Evolutionary conservation across 2,888 invertebrate genomes (phyloP).

Genomic region (Meandrusa payeni): DNA sequence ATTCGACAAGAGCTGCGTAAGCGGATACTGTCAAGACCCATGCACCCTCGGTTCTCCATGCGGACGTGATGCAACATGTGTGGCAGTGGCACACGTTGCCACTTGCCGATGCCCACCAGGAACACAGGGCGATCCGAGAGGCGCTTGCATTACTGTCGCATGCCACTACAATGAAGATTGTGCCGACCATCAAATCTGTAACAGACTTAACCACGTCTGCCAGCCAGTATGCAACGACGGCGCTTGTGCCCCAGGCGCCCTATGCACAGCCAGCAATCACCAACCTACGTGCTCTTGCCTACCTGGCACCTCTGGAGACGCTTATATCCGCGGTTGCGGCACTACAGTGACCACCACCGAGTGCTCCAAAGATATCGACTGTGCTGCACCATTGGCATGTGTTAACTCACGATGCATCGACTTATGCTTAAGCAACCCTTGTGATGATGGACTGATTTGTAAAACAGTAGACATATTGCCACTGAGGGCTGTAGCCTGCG

Average conservation of each 20-base stretch:
- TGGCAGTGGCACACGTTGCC: slow-evolving; percentile 87
- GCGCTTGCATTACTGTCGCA: slow-evolving; percentile 90
- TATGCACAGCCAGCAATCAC: slow-evolving; percentile 88
- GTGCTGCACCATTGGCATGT: slow-evolving; percentile 87
- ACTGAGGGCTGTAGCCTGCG: slow-evolving; percentile 91
- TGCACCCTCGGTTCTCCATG: slow-evolving; percentile 86
- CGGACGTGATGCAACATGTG: slow-evolving; percentile 89
- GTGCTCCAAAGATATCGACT: slow-evolving; percentile 89
- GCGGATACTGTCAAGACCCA: slow-evolving; percentile 90
- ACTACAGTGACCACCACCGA: slow-evolving; percentile 71
- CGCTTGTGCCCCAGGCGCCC: slow-evolving; percentile 88
- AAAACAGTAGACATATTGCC: slow-evolving; percentile 89
- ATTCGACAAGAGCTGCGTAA: slow-evolving; percentile 89
- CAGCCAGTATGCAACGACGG: slow-evolving; percentile 91
- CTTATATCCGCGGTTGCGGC: slow-evolving; percentile 81
- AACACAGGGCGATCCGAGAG: slow-evolving; percentile 90
- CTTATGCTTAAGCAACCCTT: slow-evolving; percentile 88
- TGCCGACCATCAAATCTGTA: slow-evolving; percentile 91
- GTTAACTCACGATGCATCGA: slow-evolving; percentile 88
- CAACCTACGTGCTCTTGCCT: slow-evolving; percentile 89
- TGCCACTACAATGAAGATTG: slow-evolving; percentile 96
- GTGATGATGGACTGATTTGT: slow-evolving; percentile 89
- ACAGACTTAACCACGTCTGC: slow-evolving; percentile 90
- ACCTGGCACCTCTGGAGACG: slow-evolving; percentile 88
- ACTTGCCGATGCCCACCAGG: slow-evolving; percentile 92